These are phyloP conservation scores for Picus viridis DNA, from an alignment of 2,797 vertebrate genomes.

Conservation along the genomic window DNA sequence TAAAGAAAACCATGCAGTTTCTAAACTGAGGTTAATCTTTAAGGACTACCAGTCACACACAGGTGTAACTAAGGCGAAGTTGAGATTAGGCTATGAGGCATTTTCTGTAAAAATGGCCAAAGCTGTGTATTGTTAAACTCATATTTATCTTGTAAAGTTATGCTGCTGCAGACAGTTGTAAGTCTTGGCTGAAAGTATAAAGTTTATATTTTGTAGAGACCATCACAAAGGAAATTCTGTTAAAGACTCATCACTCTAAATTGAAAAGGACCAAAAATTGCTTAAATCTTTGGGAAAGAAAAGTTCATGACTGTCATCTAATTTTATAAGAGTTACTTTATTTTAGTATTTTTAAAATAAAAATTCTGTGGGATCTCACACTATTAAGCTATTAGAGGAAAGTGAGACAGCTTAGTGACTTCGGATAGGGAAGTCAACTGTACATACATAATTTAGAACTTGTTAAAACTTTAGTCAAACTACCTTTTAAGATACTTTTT, in stretches of 20 bases:
- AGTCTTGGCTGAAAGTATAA: not conserved
- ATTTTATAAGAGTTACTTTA: slow-evolving; percentile 34
- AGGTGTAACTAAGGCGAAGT: not conserved
- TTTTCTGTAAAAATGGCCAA: slow-evolving; percentile 25
- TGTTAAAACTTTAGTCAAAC: not conserved
- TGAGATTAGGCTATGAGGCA: not conserved
- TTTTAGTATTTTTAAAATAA: not conserved
- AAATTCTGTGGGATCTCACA: rapidly evolving
- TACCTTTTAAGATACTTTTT: slow-evolving; percentile 9
- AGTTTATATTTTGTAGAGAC: not conserved
- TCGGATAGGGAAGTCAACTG: not conserved
- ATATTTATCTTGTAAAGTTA: not conserved
- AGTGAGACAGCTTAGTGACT: slow-evolving; percentile 14
- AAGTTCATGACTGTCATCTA: not conserved
- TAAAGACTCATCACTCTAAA: not conserved
- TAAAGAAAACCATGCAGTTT: not conserved
- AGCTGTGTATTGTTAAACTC: not conserved
- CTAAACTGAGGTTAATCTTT: not conserved
- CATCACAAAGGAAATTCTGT: not conserved
- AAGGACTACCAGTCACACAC: not conserved
- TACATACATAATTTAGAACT: not conserved
- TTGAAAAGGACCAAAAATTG: slow-evolving; percentile 20
- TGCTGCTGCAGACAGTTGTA: not conserved
- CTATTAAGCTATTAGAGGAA: slow-evolving; percentile 34
- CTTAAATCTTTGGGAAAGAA: slow-evolving; percentile 29